These are phyloP conservation scores for Noturus placidus DNA, from an alignment of 2,113 vertebrate genomes.

Conservation along the genomic window DNA sequence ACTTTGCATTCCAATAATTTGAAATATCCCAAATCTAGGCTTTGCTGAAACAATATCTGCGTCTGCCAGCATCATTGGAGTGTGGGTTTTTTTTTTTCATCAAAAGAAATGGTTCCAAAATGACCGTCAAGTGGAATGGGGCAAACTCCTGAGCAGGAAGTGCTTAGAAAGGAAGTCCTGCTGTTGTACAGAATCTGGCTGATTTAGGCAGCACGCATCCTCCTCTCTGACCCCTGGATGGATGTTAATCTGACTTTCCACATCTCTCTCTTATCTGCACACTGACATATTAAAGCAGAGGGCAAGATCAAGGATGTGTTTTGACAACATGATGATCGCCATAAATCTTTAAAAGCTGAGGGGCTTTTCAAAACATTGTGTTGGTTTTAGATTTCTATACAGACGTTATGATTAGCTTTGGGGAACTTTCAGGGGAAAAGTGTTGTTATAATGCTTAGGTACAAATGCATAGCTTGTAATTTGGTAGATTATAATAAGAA, in stretches of 20 bases:
- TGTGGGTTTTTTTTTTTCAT: slow-evolving; percentile 28
- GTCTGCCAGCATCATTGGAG: slow-evolving; percentile 42
- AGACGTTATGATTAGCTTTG: background rate
- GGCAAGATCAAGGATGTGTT: slow-evolving; percentile 33
- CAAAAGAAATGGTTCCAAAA: slow-evolving; percentile 29
- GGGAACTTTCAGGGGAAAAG: background rate
- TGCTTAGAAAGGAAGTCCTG: slow-evolving; percentile 48
- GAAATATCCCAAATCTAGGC: slow-evolving; percentile 37
- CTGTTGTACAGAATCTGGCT: slow-evolving; percentile 41
- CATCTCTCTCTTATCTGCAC: slow-evolving; percentile 34
- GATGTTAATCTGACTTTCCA: slow-evolving; percentile 42
- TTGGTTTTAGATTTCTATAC: background rate
- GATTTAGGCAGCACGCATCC: slow-evolving; percentile 42
- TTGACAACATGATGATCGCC: background rate
- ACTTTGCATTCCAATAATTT: slow-evolving; percentile 41
- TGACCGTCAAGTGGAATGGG: slow-evolving; percentile 46
- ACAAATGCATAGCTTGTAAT: background rate
- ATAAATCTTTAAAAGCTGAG: slow-evolving; percentile 11
- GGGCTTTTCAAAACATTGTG: background rate
- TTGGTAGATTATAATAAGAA: background rate
- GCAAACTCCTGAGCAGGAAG: slow-evolving; percentile 47
- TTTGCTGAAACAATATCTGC: slow-evolving; percentile 56
- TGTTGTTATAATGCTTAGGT: background rate
- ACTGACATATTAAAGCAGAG: slow-evolving; percentile 13
- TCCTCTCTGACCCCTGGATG: slow-evolving; percentile 36